phyloP scores from a whole-genome alignment of 1,140 invertebrate genomes.

The Euschistus heros region DNA sequence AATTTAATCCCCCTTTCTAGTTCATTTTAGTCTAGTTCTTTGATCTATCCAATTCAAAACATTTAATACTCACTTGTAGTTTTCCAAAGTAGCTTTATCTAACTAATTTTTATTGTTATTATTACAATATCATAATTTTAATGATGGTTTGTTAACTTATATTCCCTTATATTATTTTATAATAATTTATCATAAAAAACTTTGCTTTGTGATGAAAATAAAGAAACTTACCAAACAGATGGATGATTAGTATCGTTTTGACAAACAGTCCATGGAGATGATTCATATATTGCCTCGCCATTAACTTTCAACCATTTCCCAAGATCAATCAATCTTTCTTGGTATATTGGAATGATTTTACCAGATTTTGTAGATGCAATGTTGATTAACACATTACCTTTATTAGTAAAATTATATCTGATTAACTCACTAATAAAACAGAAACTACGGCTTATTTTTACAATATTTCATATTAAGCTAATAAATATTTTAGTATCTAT shows the following conservation, averaged over 20 bases:
- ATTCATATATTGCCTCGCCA: constrained; percentile 81
- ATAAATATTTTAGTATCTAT: too few relatives aligned
- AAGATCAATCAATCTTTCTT: constrained; percentile 66
- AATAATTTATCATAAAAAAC: neutral
- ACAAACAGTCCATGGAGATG: constrained; percentile 52
- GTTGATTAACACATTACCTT: constrained; percentile 77
- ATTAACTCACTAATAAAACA: too few relatives aligned
- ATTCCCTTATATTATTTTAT: neutral
- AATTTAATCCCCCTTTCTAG: too few relatives aligned
- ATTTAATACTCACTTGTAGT: too few relatives aligned
- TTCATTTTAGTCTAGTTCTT: too few relatives aligned
- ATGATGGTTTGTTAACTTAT: neutral
- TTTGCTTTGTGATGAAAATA: neutral
- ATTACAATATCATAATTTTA: neutral
- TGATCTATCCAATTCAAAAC: too few relatives aligned
- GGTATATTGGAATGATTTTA: constrained; percentile 74
- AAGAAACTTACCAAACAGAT: constrained; percentile 55
- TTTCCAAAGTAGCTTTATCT: too few relatives aligned
- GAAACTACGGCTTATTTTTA: too few relatives aligned
- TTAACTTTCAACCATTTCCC: constrained; percentile 73
- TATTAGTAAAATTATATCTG: too few relatives aligned
- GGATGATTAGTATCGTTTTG: constrained; percentile 70
- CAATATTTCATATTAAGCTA: too few relatives aligned
- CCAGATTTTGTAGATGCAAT: constrained; percentile 85
- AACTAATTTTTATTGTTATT: too few relatives aligned